Conservation (phyloP, 37 sponge, comb jelly and placozoan species). For the Eunapius fragilis region DNA sequence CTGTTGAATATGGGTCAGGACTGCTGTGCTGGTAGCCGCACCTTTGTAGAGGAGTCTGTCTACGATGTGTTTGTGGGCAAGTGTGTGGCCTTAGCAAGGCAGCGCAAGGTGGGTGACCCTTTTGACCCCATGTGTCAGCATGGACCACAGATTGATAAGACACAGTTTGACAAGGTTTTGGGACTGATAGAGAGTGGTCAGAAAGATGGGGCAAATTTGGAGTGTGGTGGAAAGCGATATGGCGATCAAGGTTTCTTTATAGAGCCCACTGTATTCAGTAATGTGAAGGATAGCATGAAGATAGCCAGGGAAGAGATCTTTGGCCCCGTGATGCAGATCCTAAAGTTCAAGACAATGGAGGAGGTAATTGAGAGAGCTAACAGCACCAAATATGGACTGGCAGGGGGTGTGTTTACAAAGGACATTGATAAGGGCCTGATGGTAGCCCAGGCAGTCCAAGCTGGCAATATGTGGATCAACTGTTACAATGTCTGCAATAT, state of each 20-base stretch:
- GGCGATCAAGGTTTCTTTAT: slow-evolving; percentile 94
- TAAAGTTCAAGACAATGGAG: slow-evolving; percentile 86
- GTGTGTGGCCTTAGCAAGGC: slow-evolving; percentile 69
- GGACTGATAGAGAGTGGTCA: slow-evolving; percentile 84
- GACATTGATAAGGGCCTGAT: slow-evolving; percentile 75
- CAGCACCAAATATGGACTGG: slow-evolving; percentile 83
- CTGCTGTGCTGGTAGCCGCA: slow-evolving; percentile 88
- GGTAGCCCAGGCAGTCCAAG: slow-evolving; percentile 74
- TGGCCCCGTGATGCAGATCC: slow-evolving; percentile 95
- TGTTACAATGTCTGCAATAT: slow-evolving; percentile 66
- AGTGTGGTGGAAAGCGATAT: slow-evolving; percentile 78
- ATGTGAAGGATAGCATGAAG: slow-evolving; percentile 85
- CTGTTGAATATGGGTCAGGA: slow-evolving; percentile 92
- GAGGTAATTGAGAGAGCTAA: slow-evolving; percentile 92
- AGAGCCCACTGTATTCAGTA: slow-evolving; percentile 89
- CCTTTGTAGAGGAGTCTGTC: slow-evolving; percentile 86
- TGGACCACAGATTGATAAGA: slow-evolving; percentile 88
- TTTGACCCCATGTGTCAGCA: slow-evolving; percentile 65
- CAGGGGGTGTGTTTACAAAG: slow-evolving; percentile 82
- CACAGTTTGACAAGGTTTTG: slow-evolving; percentile 89
- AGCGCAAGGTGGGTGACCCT: slow-evolving; percentile 76
- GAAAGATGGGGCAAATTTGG: slow-evolving; percentile 85
- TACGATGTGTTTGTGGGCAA: slow-evolving; percentile 88
- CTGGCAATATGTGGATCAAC: slow-evolving; percentile 89
- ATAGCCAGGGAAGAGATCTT: slow-evolving; percentile 96